Evolutionary conservation across 2,113 vertebrate genomes (phyloP).

Genomic region (Okapia johnstoni): DNA sequence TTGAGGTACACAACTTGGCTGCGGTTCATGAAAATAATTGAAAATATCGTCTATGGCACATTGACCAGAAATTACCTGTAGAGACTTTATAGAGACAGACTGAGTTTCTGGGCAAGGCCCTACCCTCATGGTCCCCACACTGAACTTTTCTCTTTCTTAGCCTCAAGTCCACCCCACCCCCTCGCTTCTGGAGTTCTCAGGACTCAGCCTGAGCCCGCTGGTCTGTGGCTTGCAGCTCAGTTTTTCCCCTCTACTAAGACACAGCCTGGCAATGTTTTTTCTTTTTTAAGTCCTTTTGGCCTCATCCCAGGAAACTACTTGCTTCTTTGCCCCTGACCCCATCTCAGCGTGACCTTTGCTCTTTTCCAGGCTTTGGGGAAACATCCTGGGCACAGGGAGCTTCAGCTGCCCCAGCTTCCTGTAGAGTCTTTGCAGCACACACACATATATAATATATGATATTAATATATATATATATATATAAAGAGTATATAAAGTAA

Average conservation of each 20-base stretch:
- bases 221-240: neutral
- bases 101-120: neutral
- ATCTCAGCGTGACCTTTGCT: neutral
- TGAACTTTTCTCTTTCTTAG: neutral
- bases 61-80: neutral
- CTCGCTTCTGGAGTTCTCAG: neutral
- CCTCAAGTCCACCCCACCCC: neutral
- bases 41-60: neutral
- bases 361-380: neutral
- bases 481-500: neutral
- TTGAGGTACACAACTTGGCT: neutral
- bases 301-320: neutral
- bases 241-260: neutral
- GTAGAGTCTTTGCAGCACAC: neutral
- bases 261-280: neutral
- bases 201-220: neutral
- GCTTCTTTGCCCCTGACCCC: neutral
- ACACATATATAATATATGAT: neutral
- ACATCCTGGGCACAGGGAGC: neutral
- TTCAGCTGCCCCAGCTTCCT: neutral
- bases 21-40: neutral
- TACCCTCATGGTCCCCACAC: fast-evolving
- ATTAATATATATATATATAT: neutral
- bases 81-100: neutral
- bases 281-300: neutral